A percentile compares a stretch with the other conserved stretches of the same genome.
These are phyloP conservation scores for Dendrolimus pini DNA, from an alignment of 2,888 invertebrate genomes.

Conservation along the genomic window DNA sequence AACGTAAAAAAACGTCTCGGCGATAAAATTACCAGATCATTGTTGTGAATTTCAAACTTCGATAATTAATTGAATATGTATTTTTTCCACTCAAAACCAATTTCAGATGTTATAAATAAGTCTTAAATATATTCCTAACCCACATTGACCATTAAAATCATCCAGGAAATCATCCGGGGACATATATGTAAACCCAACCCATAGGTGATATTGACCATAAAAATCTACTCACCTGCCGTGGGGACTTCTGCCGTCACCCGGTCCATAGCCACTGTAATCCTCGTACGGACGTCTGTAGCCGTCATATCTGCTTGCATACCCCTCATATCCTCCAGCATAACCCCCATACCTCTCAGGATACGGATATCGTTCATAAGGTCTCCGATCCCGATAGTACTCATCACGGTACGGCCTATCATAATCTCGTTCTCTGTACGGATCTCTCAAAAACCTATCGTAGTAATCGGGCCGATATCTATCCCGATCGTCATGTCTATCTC, in stretches of 20 bases:
- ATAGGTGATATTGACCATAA: too few species aligned
- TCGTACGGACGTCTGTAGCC: conserved; percentile 40
- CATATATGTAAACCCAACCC: too few species aligned
- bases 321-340: conserved; percentile 35
- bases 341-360: conserved; percentile 37
- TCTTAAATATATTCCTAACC: too few species aligned
- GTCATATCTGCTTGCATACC: conserved; percentile 44
- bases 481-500: conserved; percentile 48
- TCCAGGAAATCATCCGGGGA: too few species aligned
- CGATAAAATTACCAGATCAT: too few species aligned
- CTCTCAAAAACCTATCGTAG: conserved; percentile 58
- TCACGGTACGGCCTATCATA: conserved; percentile 43
- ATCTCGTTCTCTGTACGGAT: conserved; percentile 52
- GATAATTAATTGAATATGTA: too few species aligned
- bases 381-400: conserved; percentile 43
- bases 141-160: too few species aligned
- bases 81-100: too few species aligned
- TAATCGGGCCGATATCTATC: conserved; percentile 63
- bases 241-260: conserved; percentile 53
- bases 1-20: too few species aligned
- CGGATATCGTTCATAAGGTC: conserved; percentile 51
- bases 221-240: conserved; percentile 57
- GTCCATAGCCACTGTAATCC: conserved; percentile 55
- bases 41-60: too few species aligned
- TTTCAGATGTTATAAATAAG: too few species aligned